Percentiles rank a stretch among this genome's conserved stretches.
These are phyloP conservation scores for Bombus difficillimus DNA, from an alignment of 1,140 invertebrate genomes.

Conservation along the genomic window DNA sequence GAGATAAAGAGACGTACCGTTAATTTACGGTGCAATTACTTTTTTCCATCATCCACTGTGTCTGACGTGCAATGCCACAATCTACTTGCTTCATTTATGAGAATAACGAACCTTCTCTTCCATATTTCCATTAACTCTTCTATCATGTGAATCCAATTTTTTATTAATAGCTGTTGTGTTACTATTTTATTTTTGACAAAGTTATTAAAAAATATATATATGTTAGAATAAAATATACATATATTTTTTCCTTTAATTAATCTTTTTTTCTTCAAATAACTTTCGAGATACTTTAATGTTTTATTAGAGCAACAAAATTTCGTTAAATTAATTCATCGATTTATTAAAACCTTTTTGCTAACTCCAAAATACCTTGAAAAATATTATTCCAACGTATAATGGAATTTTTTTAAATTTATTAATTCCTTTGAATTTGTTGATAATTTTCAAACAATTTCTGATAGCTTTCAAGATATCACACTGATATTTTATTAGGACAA, in stretches of 20 bases:
- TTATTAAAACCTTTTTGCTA: neutral
- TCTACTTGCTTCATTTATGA: neutral
- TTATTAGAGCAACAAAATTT: neutral
- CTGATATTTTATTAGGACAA: neutral
- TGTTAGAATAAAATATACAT: no score
- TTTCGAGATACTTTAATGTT: neutral
- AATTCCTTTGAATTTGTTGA: neutral
- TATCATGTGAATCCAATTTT: neutral
- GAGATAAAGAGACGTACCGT: neutral
- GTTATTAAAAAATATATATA: neutral
- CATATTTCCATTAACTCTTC: neutral
- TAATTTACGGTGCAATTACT: neutral
- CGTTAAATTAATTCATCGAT: no score
- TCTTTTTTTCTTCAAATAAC: neutral
- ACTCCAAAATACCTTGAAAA: fast-evolving
- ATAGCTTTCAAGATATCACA: neutral
- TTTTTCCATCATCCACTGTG: neutral
- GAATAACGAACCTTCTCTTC: neutral
- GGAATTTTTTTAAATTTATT: neutral
- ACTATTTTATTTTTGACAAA: no score
- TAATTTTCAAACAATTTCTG: neutral
- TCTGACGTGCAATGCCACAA: neutral
- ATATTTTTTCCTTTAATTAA: neutral
- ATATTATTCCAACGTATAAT: no score
- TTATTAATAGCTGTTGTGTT: no score